A percentile compares a stretch with the other conserved stretches of the same genome.
phyloP scores from a whole-genome alignment of 2,888 invertebrate species.

The Trypoxylon attenuatum region DNA sequence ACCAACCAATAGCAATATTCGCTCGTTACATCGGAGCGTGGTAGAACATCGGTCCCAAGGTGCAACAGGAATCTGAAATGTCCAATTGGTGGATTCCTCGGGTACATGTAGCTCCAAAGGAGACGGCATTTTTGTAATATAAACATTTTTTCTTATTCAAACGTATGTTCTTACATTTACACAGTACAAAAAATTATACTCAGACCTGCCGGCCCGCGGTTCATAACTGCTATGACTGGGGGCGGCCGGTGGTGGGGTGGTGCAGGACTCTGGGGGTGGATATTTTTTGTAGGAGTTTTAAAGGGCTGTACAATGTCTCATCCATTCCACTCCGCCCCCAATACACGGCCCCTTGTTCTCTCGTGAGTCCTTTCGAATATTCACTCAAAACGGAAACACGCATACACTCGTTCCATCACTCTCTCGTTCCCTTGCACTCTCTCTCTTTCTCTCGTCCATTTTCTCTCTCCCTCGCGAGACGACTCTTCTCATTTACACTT shows the following conservation, averaged over 20 bases:
- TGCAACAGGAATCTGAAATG: no score
- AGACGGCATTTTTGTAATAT: conserved; percentile 66
- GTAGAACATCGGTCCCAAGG: no score
- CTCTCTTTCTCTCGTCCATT: conserved; percentile 25
- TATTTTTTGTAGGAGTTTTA: conserved; percentile 47
- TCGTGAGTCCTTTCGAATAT: conserved; percentile 39
- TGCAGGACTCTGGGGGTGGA: conserved; percentile 48
- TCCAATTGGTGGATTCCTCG: no score
- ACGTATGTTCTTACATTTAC: conserved; percentile 89
- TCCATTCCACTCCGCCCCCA: conserved; percentile 66
- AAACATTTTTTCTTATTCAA: conserved; percentile 79
- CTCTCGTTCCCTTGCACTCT: conserved; percentile 7
- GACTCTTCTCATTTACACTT: conserved; percentile 27
- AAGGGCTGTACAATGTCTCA: conserved; percentile 68
- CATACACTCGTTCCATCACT: conserved; percentile 18
- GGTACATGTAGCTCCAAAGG: no score
- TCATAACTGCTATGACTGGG: conserved; percentile 71
- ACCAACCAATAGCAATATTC: no score
- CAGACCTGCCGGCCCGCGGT: conserved; percentile 72
- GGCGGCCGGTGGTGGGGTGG: conserved; percentile 63
- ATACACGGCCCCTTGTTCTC: conserved; percentile 60
- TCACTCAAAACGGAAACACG: conserved; percentile 42
- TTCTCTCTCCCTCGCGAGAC: conserved; percentile 19
- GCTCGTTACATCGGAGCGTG: no score
- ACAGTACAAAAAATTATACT: conserved; percentile 88